These are phyloP conservation scores for Esox niger DNA, from an alignment of 2,113 vertebrate genomes.

Conservation along the genomic window DNA sequence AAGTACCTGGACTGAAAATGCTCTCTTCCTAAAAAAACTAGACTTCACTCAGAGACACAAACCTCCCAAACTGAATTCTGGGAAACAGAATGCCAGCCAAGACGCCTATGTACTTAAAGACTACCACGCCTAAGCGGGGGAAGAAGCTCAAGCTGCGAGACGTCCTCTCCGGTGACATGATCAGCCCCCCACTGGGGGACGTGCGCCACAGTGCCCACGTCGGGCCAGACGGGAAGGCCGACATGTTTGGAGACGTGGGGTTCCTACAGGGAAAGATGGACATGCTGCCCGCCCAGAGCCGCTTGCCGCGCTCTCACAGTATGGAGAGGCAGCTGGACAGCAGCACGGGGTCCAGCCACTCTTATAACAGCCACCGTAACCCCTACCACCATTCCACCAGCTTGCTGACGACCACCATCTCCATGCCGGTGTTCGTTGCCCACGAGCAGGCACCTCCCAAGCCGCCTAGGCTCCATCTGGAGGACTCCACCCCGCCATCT, in stretches of 20 bases:
- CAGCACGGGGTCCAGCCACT: conserved; percentile 39
- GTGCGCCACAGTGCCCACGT: conserved; percentile 81
- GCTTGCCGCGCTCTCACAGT: conserved; percentile 53
- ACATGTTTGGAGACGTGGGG: conserved; percentile 81
- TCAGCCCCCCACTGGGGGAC: conserved; percentile 81
- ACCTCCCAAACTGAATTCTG: conserved; percentile 14
- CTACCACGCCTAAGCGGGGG: conserved; percentile 74
- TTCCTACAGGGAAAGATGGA: conserved; percentile 78
- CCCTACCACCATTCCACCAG: conserved; percentile 44
- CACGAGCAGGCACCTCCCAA: conserved; percentile 79
- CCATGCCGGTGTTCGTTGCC: conserved; percentile 71
- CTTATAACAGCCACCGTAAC: conserved; percentile 52
- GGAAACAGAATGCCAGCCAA: conserved; percentile 77
- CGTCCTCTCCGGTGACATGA: conserved; percentile 79
- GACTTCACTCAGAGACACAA: not conserved
- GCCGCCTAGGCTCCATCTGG: conserved; percentile 77
- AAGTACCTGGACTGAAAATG: conserved; percentile 14
- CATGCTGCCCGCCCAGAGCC: conserved; percentile 66
- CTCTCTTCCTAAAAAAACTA: not conserved
- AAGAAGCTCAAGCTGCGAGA: conserved; percentile 75
- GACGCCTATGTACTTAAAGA: conserved; percentile 81
- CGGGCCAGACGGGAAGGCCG: conserved; percentile 69
- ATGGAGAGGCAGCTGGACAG: conserved; percentile 42
- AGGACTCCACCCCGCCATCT: conserved; percentile 43
- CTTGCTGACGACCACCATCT: conserved; percentile 73